Conservation (phyloP, 2,113 vertebrate species). For the Aleadryas rufinucha region DNA sequence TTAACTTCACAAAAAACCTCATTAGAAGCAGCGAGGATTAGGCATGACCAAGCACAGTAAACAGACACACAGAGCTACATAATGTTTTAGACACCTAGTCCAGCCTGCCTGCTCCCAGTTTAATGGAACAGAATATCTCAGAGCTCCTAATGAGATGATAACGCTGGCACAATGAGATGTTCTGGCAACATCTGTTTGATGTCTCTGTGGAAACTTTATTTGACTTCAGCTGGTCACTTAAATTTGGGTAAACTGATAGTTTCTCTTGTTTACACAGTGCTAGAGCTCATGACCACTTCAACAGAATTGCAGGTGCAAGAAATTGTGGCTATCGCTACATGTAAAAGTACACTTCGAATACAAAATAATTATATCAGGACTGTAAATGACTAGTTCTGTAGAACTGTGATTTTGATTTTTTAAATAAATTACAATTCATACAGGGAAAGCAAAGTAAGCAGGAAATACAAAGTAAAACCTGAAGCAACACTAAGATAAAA, state of each 20-base stretch:
- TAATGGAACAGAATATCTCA: slow-evolving; percentile 48
- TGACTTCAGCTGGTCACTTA: background rate
- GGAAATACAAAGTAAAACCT: background rate
- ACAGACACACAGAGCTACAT: background rate
- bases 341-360: background rate
- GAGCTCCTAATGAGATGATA: slow-evolving; percentile 31
- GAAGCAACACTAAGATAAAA: background rate
- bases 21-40: slow-evolving; percentile 12
- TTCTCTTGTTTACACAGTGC: background rate
- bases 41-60: background rate
- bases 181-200: slow-evolving; percentile 3
- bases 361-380: background rate
- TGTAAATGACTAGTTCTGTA: background rate
- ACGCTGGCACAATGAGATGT: background rate
- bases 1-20: background rate
- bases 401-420: background rate
- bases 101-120: background rate
- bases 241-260: background rate
- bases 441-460: background rate
- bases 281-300: background rate
- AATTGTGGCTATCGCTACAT: background rate
- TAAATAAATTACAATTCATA: background rate
- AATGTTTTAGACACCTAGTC: slow-evolving; percentile 22
- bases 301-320: background rate
- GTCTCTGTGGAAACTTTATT: background rate